Evolutionary conservation across 2,113 vertebrate species (phyloP).

Genomic region (Lamprotornis superbus): DNA sequence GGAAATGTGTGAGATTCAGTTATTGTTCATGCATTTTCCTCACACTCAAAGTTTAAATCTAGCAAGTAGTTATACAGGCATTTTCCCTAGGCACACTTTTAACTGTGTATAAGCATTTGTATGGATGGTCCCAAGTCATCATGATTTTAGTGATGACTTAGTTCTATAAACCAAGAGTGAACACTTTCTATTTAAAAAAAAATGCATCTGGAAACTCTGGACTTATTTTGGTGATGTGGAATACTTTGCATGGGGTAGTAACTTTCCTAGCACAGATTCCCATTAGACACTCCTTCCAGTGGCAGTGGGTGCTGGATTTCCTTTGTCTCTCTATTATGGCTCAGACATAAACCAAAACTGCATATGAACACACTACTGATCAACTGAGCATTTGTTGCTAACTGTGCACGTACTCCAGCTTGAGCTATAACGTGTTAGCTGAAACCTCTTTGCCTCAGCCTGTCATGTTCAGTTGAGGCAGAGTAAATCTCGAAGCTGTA

Average conservation of each 20-base stretch:
- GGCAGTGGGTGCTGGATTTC: background rate
- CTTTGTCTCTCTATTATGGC: background rate
- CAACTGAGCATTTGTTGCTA: background rate
- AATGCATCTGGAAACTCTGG: background rate
- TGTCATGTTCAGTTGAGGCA: background rate
- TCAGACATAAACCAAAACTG: background rate
- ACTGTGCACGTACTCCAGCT: background rate
- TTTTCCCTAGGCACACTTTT: background rate
- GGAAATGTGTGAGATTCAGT: conserved; percentile 6
- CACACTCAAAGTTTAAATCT: background rate
- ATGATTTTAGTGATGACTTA: background rate
- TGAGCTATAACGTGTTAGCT: background rate
- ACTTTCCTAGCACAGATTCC: background rate
- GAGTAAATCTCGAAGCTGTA: background rate
- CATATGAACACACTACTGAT: background rate
- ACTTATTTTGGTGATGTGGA: background rate
- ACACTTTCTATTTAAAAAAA: background rate
- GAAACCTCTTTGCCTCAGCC: background rate
- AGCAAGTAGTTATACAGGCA: background rate
- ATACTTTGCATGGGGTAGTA: background rate
- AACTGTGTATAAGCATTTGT: background rate
- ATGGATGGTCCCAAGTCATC: background rate
- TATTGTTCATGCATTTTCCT: conserved; percentile 38
- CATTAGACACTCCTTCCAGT: background rate
- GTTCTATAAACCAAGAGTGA: background rate